Evolutionary conservation across 2,797 vertebrate genomes (phyloP).

Genomic region (Clamator glandarius): DNA sequence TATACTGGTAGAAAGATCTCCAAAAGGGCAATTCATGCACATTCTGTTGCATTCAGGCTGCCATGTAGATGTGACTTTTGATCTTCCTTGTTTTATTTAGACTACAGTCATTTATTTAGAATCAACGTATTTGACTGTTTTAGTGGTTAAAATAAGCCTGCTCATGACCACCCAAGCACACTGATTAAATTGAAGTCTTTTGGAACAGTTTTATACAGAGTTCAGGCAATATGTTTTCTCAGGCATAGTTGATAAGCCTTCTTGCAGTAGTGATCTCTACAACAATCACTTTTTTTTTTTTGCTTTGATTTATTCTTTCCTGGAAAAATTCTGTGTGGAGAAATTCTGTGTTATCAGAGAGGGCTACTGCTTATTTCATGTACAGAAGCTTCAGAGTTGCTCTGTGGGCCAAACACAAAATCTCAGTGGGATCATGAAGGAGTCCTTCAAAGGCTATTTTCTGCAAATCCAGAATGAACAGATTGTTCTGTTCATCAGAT

Average conservation of each 20-base stretch:
- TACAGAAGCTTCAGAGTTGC: background rate
- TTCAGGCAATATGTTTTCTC: background rate
- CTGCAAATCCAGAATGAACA: background rate
- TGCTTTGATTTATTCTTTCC: background rate
- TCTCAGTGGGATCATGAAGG: background rate
- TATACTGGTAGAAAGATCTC: background rate
- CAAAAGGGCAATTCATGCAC: background rate
- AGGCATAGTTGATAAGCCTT: background rate
- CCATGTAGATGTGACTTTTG: fast-evolving
- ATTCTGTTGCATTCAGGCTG: background rate
- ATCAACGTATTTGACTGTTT: background rate
- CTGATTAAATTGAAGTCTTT: background rate
- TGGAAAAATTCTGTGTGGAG: background rate
- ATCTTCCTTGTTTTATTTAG: background rate
- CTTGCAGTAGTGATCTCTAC: background rate
- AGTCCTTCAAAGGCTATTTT: background rate
- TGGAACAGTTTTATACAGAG: background rate
- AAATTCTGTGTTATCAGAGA: background rate
- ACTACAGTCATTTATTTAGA: background rate
- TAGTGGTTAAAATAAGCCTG: background rate
- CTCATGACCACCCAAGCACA: background rate
- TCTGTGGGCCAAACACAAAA: background rate
- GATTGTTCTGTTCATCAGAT: background rate
- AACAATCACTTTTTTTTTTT: background rate
- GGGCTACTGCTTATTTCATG: background rate